These are phyloP conservation scores for Brachionus plicatilis DNA, from an alignment of 1,140 invertebrate species.

Conservation along the genomic window DNA sequence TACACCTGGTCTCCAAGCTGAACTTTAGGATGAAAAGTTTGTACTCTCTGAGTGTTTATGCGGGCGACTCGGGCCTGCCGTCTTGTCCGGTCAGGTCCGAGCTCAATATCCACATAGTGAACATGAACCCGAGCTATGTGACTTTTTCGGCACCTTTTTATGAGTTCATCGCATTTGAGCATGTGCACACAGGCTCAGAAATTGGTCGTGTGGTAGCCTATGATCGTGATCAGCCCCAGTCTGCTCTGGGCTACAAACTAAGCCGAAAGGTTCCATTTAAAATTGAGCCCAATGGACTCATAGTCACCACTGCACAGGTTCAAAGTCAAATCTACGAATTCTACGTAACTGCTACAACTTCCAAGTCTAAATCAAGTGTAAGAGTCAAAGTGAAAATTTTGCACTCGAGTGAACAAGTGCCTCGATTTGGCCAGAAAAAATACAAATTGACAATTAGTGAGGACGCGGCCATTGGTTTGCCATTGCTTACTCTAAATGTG, in stretches of 20 bases:
- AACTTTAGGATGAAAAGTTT: conserved; percentile 27
- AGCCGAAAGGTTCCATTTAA: background rate
- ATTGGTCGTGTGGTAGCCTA: background rate
- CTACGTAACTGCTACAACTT: background rate
- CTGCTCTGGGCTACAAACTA: background rate
- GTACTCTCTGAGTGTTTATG: background rate
- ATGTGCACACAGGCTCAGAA: background rate
- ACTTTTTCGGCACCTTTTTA: conserved; percentile 34
- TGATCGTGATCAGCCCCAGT: background rate
- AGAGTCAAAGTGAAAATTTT: conserved; percentile 38
- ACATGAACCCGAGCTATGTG: background rate
- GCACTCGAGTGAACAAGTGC: conserved; percentile 1
- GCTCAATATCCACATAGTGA: conserved; percentile 3
- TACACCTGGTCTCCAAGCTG: background rate
- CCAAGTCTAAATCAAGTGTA: background rate
- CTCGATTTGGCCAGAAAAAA: background rate
- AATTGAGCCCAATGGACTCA: background rate
- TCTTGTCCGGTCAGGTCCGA: background rate
- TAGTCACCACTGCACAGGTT: background rate
- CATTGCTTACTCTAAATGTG: conserved; percentile 10
- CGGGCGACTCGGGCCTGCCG: background rate
- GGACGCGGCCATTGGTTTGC: background rate
- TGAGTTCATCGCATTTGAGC: conserved; percentile 36
- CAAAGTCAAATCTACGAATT: background rate
- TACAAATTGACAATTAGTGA: conserved; percentile 12